Evolutionary conservation across 2,113 vertebrate species (phyloP), one percentile per base, ranked within the genome.

Genomic region (Baryphthengus martii): DNA sequence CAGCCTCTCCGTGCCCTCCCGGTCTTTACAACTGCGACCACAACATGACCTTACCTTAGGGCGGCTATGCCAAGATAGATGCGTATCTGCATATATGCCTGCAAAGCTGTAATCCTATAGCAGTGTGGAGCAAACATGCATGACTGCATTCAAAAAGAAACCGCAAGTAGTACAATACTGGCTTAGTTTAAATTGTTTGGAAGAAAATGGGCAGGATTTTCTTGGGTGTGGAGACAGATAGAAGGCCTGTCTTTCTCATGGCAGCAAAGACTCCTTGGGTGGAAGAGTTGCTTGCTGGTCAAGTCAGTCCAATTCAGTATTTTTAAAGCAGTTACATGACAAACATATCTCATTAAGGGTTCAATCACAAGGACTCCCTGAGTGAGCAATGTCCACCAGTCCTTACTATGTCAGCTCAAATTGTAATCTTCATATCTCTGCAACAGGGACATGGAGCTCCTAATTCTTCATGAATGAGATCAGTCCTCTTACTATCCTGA

Each of bases 41-140:
- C 58, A 87, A 23, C 8, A 9, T 1, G 26, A 52, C 50, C 28
- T n/a, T 4, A 33, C n/a, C 53, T 40, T 25, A 6, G 0, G 91
- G 84, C 67, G n/a, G 39, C 85, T 52, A 35, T 6, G 12, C 80
- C 11, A 20, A 65, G 24, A 17, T 2, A 58, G 39, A 50, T 4
- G 4, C 6, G 9, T 13, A 23, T 6, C 49, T 67, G 42, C 10
- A 3, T 0, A 10, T 7, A 0, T 5, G 40, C 23, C 77, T 70
- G 37, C 52, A 35, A 4, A 49, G 44, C 44, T 40, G 44, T 3
- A 50, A 67, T 35, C 55, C 74, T 9, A 6, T 1, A 79, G 58
- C 62, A 45, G 49, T 0, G 0, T 7, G 5, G 15, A 49, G 19
- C 56, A 89, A 78, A 76, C 1, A 0, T 1, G 6, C 37, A n/a